Conservation (phyloP, 2,888 invertebrate genomes). For the Machimus atricapillus region DNA sequence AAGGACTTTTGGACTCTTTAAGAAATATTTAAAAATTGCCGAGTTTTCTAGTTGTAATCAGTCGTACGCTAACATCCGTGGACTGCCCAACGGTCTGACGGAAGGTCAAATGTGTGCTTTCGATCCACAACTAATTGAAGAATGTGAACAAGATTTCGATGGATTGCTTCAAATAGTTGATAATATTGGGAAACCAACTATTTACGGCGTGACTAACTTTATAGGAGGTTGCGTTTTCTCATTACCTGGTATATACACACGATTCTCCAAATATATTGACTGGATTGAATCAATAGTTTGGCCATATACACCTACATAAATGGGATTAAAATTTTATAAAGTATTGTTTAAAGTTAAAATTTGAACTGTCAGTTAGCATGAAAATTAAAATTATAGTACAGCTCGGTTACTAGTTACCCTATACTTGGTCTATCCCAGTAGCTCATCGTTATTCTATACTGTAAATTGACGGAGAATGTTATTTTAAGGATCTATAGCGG, state of each 20-base stretch:
- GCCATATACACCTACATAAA: conserved; percentile 46
- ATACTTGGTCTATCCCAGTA: too few species aligned
- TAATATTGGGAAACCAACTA: conserved; percentile 49
- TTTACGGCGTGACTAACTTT: conserved; percentile 56
- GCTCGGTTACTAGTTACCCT: too few species aligned
- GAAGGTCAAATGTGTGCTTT: conserved; percentile 50
- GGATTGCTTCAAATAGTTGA: conserved; percentile 55
- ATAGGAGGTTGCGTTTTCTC: conserved; percentile 56
- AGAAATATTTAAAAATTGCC: conserved; percentile 49
- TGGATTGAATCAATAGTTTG: conserved; percentile 58
- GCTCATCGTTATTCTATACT: too few species aligned
- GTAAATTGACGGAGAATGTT: too few species aligned
- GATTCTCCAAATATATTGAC: conserved; percentile 56
- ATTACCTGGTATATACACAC: conserved; percentile 57
- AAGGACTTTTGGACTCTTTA: conserved; percentile 46
- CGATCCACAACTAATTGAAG: conserved; percentile 46
- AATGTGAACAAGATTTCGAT: conserved; percentile 58
- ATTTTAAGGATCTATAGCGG: too few species aligned
- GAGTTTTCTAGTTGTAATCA: conserved; percentile 46
- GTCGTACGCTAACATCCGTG: conserved; percentile 38
- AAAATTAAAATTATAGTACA: too few species aligned
- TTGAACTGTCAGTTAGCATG: too few species aligned
- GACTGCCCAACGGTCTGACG: conserved; percentile 43
- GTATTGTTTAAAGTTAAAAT: too few species aligned
- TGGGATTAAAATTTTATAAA: neutral